phyloP scores from a whole-genome alignment of 2,888 invertebrate species.

The Epistrophella euchroma region DNA sequence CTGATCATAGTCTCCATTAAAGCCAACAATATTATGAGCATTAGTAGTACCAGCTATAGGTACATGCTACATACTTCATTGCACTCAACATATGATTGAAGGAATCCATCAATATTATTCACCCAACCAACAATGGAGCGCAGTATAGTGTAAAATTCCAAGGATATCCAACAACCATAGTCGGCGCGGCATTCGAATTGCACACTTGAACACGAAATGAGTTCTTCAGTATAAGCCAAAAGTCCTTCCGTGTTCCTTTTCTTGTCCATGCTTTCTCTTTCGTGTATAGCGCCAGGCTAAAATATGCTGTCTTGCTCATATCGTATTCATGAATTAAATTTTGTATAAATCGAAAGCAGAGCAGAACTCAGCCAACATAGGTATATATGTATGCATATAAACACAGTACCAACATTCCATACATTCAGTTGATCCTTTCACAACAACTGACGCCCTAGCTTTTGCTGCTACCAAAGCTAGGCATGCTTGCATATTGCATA shows the following conservation, averaged over 20 bases:
- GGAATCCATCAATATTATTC: slow-evolving; percentile 62
- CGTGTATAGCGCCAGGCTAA: background rate
- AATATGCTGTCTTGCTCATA: slow-evolving; percentile 44
- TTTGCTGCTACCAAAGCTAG: slow-evolving; percentile 48
- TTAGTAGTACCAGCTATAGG: slow-evolving; percentile 3
- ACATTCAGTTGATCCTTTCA: slow-evolving; percentile 61
- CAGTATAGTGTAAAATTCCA: slow-evolving; percentile 71
- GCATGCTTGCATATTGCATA: slow-evolving; percentile 65
- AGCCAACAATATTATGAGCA: slow-evolving; percentile 42
- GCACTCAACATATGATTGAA: slow-evolving; percentile 63
- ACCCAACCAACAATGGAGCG: slow-evolving; percentile 66
- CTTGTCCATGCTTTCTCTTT: slow-evolving; percentile 17
- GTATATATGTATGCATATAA: background rate
- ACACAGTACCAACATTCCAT: slow-evolving; percentile 42
- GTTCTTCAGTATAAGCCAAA: slow-evolving; percentile 49
- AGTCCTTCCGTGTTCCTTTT: slow-evolving; percentile 55
- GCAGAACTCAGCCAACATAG: slow-evolving; percentile 27
- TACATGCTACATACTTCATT: slow-evolving; percentile 62
- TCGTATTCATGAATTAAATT: slow-evolving; percentile 74
- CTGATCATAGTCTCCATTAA: slow-evolving; percentile 49
- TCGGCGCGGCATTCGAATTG: slow-evolving; percentile 66
- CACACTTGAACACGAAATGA: slow-evolving; percentile 74
- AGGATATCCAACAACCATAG: slow-evolving; percentile 64
- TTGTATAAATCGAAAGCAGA: slow-evolving; percentile 60
- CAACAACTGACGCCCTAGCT: slow-evolving; percentile 58